Percentiles rank a stretch among this genome's conserved stretches.
Evolutionary conservation across 92 coral and sea anemone species (phyloP).

Genomic region (Hydrozoanthus gracilis): DNA sequence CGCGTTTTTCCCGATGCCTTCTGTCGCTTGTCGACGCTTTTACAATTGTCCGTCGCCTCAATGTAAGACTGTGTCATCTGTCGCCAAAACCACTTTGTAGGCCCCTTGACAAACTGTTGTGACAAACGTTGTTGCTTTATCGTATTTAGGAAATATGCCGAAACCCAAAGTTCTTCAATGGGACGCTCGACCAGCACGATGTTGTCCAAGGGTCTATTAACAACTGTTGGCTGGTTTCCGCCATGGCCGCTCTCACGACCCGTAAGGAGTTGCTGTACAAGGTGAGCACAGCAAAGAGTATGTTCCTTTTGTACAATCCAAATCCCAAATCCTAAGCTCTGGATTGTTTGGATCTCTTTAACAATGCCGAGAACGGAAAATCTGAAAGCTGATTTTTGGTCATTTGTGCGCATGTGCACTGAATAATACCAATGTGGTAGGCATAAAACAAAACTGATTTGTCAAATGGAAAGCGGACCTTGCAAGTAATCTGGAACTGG

Average conservation of each 20-base stretch:
- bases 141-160: slow-evolving; percentile 15
- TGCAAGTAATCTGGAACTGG: too few relatives aligned
- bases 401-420: too few relatives aligned
- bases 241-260: slow-evolving; percentile 22
- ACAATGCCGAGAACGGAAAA: too few relatives aligned
- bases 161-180: slow-evolving; percentile 34
- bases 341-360: not conserved
- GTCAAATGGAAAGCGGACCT: too few relatives aligned
- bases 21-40: too few relatives aligned
- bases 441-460: too few relatives aligned
- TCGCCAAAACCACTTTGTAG: too few relatives aligned
- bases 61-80: too few relatives aligned
- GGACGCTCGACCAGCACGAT: slow-evolving; percentile 31
- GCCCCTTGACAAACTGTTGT: not conserved
- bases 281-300: not conserved
- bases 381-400: too few relatives aligned
- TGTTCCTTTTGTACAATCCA: not conserved
- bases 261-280: slow-evolving; percentile 26
- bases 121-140: not conserved
- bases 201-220: slow-evolving; percentile 24
- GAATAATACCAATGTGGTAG: too few relatives aligned
- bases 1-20: too few relatives aligned
- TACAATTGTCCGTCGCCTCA: too few relatives aligned
- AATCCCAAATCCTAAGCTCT: not conserved
- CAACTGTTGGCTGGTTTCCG: slow-evolving; percentile 43